Evolutionary conservation across 2,113 vertebrate species (phyloP).

Genomic region (Urocynchramus pylzowi): DNA sequence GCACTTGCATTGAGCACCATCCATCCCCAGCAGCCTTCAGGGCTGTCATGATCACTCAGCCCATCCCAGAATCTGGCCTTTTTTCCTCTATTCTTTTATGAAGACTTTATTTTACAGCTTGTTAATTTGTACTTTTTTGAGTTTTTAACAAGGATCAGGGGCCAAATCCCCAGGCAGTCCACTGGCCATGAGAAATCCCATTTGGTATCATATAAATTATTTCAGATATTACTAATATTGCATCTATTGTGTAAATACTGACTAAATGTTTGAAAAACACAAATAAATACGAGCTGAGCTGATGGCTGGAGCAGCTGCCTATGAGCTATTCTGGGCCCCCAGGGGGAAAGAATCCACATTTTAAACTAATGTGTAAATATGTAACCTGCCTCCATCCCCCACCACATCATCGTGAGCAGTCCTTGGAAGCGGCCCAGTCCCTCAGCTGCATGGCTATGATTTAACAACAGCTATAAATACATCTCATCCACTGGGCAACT

Average conservation of each 20-base stretch:
- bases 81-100: slow-evolving; percentile 20
- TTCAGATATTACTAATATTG: slow-evolving; percentile 65
- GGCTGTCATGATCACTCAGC: slow-evolving; percentile 30
- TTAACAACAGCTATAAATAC: slow-evolving; percentile 63
- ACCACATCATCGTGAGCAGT: slow-evolving; percentile 24
- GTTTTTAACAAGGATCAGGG: slow-evolving; percentile 57
- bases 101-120: slow-evolving; percentile 46
- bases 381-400: slow-evolving; percentile 60
- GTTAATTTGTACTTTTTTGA: slow-evolving; percentile 53
- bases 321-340: slow-evolving; percentile 47
- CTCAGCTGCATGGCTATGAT: slow-evolving; percentile 52
- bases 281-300: slow-evolving; percentile 58
- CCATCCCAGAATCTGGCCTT: slow-evolving; percentile 21
- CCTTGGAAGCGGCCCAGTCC: slow-evolving; percentile 49
- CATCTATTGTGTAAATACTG: slow-evolving; percentile 60
- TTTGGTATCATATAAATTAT: slow-evolving; percentile 61
- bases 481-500: slow-evolving; percentile 28
- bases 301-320: slow-evolving; percentile 63
- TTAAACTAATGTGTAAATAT: slow-evolving; percentile 69
- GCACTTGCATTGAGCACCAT: slow-evolving; percentile 8
- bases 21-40: neutral
- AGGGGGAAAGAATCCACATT: slow-evolving; percentile 59
- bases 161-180: slow-evolving; percentile 50
- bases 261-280: slow-evolving; percentile 65
- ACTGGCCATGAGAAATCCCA: slow-evolving; percentile 56